Percentiles rank a stretch among this genome's conserved stretches.
Conservation (phyloP, 2,113 vertebrate species). For the Hiodon tergisus region DNA sequence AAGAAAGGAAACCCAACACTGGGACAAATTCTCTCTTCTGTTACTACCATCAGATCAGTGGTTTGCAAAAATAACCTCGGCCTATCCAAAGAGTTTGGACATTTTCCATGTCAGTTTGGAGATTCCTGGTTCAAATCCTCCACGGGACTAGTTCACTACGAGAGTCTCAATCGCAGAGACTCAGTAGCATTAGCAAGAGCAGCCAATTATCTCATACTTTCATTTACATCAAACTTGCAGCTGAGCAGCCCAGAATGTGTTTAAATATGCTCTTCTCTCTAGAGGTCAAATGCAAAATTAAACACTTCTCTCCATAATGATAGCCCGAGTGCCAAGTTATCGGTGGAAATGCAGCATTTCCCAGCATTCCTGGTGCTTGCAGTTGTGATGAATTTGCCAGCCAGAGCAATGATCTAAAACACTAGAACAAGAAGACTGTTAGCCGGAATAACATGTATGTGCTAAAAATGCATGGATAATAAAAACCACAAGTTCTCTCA, state of each 20-base stretch:
- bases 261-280: not conserved
- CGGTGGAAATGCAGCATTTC: not conserved
- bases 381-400: not conserved
- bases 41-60: not conserved
- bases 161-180: too few species aligned
- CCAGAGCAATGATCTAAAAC: not conserved
- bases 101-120: too few species aligned
- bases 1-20: not conserved
- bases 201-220: not conserved
- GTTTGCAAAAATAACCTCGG: not conserved
- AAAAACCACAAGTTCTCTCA: not conserved
- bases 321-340: not conserved
- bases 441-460: too few species aligned
- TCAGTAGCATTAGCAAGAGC: not conserved
- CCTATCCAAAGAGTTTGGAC: too few species aligned
- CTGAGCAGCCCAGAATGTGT: not conserved
- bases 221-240: conserved; percentile 3
- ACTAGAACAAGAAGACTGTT: not conserved
- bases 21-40: not conserved
- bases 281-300: conserved; percentile 1
- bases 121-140: too few species aligned
- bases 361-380: not conserved
- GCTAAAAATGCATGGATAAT: too few species aligned
- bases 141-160: too few species aligned
- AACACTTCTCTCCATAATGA: not conserved